phyloP scores from a whole-genome alignment of 2,797 vertebrate genomes.

The Gymnopithys bicolor region DNA sequence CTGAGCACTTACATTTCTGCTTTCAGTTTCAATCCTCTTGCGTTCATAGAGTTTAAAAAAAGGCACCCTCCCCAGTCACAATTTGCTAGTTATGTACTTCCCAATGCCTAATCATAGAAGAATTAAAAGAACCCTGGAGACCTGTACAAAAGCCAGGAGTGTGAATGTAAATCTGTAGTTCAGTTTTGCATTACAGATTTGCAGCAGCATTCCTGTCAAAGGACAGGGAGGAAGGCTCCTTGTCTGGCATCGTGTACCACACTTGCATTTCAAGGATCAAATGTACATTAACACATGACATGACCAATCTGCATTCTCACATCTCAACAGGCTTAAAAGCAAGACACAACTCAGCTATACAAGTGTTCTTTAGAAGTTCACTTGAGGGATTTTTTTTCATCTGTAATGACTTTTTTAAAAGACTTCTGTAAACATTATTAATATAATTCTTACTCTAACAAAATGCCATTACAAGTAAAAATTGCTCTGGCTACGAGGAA shows the following conservation, averaged over 20 bases:
- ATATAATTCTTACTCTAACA: neutral
- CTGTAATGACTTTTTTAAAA: neutral
- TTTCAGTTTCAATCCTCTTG: neutral
- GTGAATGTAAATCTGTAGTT: neutral
- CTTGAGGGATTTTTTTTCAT: neutral
- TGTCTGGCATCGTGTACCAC: neutral
- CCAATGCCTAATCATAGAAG: neutral
- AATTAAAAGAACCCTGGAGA: neutral
- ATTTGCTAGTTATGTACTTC: neutral
- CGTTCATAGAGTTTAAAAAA: neutral
- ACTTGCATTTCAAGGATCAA: neutral
- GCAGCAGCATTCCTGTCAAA: neutral
- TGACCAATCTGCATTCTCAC: neutral
- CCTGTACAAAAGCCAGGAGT: neutral
- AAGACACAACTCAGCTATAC: neutral
- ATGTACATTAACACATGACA: neutral
- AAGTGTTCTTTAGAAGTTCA: neutral
- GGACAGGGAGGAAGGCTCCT: rapidly evolving
- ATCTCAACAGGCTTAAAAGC: neutral
- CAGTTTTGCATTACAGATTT: neutral
- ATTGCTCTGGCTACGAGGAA: neutral
- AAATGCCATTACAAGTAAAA: neutral
- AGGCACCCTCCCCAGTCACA: neutral
- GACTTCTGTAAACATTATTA: neutral
- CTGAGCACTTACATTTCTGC: neutral